phyloP scores from a whole-genome alignment of 2,888 invertebrate species.

The Synergus umbraculus region DNA sequence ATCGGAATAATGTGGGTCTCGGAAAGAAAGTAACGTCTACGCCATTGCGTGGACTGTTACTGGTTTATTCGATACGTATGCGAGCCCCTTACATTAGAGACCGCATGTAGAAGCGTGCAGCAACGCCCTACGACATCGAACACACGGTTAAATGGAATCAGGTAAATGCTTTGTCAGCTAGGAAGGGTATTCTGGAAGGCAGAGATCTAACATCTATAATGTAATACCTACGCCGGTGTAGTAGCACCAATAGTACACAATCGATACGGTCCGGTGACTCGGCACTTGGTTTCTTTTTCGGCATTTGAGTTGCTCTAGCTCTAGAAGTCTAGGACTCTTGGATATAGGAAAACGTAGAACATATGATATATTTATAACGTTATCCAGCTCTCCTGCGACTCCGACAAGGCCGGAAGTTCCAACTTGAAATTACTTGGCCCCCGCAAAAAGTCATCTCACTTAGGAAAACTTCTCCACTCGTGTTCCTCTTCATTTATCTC shows the following conservation, averaged over 20 bases:
- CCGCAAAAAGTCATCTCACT: conserved; percentile 34
- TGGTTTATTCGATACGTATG: background rate
- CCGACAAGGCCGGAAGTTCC: background rate
- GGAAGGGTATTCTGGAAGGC: background rate
- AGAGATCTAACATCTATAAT: conserved; percentile 1
- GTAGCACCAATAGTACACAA: conserved; percentile 19
- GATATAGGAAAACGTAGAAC: background rate
- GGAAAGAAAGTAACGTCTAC: background rate
- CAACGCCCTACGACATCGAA: conserved; percentile 56
- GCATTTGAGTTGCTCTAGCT: background rate
- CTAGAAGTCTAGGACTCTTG: background rate
- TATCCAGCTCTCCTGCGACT: background rate
- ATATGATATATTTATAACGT: background rate
- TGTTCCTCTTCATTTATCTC: conserved; percentile 22
- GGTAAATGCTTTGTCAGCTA: conserved; percentile 66
- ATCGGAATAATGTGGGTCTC: background rate
- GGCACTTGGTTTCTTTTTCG: conserved; percentile 23
- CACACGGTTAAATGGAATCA: conserved; percentile 65
- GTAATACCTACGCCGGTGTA: conserved; percentile 9
- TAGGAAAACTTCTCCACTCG: conserved; percentile 33
- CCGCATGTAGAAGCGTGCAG: conserved; percentile 50
- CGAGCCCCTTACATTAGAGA: conserved; percentile 11
- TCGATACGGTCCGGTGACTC: conserved; percentile 24
- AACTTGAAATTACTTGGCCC: conserved; percentile 36
- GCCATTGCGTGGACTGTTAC: background rate